Percentiles rank a stretch among this genome's conserved stretches.
phyloP scores from a whole-genome alignment of 2,888 invertebrate genomes.

The Fragum whitleyi region DNA sequence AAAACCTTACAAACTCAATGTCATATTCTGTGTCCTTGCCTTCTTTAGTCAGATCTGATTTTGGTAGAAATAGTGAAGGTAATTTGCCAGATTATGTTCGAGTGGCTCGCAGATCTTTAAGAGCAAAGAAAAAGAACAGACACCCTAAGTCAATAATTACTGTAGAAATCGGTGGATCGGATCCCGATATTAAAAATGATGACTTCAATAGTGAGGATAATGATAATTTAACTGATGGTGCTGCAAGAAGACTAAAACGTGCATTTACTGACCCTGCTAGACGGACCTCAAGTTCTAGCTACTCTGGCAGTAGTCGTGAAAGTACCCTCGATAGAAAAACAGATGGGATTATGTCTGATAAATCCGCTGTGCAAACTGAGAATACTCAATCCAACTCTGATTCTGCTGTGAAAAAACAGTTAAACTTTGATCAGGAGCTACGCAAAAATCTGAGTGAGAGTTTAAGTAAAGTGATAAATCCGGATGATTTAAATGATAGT shows the following conservation, averaged over 20 bases:
- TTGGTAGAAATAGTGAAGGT: conserved; percentile 80
- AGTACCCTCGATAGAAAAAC: conserved; percentile 1
- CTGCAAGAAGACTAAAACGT: conserved; percentile 47
- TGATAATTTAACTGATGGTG: neutral
- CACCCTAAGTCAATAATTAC: conserved; percentile 63
- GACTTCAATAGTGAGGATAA: conserved; percentile 29
- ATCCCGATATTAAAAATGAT: conserved; percentile 59
- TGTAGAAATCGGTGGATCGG: conserved; percentile 65
- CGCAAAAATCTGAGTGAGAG: conserved; percentile 69
- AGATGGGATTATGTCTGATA: conserved; percentile 1
- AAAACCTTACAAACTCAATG: conserved; percentile 47
- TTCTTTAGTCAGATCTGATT: conserved; percentile 72
- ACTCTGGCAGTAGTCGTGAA: conserved; percentile 16
- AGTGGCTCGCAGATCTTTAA: conserved; percentile 62
- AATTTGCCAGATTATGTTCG: conserved; percentile 82
- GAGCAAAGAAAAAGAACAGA: conserved; percentile 60
- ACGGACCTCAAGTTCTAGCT: conserved; percentile 13
- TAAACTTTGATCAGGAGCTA: conserved; percentile 61
- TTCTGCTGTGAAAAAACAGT: conserved; percentile 47
- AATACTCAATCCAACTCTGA: conserved; percentile 8
- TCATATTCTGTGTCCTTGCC: conserved; percentile 75
- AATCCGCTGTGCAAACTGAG: conserved; percentile 3
- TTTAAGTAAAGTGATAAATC: conserved; percentile 73
- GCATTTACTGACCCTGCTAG: conserved; percentile 63
- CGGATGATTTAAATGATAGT: conserved; percentile 69